Percentiles rank a stretch among this genome's conserved stretches.
phyloP scores from a whole-genome alignment of 2,888 invertebrate species.

The Lycocerus yunnanus region DNA sequence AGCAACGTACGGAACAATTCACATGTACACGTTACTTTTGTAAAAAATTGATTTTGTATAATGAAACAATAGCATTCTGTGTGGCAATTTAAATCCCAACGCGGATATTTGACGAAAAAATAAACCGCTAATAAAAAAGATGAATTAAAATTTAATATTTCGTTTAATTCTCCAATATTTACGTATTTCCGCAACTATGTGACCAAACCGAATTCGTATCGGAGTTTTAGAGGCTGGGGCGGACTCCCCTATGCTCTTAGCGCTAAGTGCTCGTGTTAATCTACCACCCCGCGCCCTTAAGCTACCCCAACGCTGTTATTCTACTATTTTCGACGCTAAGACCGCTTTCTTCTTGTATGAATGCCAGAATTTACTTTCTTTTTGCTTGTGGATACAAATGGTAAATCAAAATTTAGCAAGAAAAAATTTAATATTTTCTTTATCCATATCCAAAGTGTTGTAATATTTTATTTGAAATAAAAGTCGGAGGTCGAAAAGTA shows the following conservation, averaged over 20 bases:
- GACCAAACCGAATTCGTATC: slow-evolving; percentile 25
- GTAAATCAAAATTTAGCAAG: not conserved
- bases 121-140: not conserved
- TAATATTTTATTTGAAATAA: not conserved
- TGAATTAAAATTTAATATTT: not conserved
- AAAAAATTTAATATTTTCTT: not conserved
- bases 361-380: slow-evolving; percentile 21
- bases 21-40: not conserved
- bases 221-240: slow-evolving; percentile 30
- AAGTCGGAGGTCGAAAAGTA: not conserved
- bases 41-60: not conserved
- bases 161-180: not conserved
- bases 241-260: slow-evolving; percentile 49
- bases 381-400: not conserved
- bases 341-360: slow-evolving; percentile 31
- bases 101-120: not conserved
- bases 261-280: slow-evolving; percentile 53
- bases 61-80: not conserved
- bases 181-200: slow-evolving; percentile 18
- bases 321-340: slow-evolving; percentile 40
- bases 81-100: not conserved
- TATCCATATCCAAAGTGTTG: not conserved
- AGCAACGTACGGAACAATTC: not conserved
- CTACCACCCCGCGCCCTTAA: slow-evolving; percentile 41
- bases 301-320: slow-evolving; percentile 49